phyloP scores from a whole-genome alignment of 2,888 invertebrate species.

The Tineola bisselliella region DNA sequence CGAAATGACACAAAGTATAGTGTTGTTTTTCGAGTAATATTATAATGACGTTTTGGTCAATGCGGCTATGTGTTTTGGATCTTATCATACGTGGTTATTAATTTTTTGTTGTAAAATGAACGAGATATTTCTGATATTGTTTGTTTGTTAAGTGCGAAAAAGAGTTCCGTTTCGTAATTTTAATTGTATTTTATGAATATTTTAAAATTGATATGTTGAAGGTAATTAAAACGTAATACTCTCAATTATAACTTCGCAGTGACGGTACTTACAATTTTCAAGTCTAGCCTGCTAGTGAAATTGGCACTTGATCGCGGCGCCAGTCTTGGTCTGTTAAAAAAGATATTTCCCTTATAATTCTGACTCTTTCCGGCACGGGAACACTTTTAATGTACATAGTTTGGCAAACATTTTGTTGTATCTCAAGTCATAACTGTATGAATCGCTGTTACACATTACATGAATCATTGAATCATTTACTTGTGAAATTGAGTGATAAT shows the following conservation, averaged over 20 bases:
- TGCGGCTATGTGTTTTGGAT: constrained; percentile 12
- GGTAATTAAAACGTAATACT: no score
- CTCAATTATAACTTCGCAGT: neutral
- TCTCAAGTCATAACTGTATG: constrained; percentile 5
- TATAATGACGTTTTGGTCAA: constrained; percentile 12
- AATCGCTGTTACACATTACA: neutral
- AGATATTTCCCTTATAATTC: constrained; percentile 11
- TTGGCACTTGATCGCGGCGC: constrained; percentile 13
- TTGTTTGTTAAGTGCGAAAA: neutral
- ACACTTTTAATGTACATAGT: constrained; percentile 11
- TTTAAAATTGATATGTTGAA: no score
- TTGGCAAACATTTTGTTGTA: constrained; percentile 8
- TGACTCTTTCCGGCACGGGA: constrained; percentile 4
- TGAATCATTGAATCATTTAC: neutral
- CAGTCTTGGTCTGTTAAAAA: constrained; percentile 14
- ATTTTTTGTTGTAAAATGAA: constrained; percentile 4
- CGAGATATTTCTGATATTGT: neutral
- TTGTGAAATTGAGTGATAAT: neutral
- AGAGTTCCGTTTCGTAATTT: neutral
- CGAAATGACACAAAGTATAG: constrained; percentile 14
- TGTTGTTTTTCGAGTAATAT: neutral
- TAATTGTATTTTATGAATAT: neutral
- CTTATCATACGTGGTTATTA: constrained; percentile 11
- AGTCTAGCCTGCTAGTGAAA: constrained; percentile 11
- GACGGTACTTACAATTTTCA: neutral